Evolutionary conservation across 2,113 vertebrate genomes (phyloP).

Genomic region (Helogale parvula): DNA sequence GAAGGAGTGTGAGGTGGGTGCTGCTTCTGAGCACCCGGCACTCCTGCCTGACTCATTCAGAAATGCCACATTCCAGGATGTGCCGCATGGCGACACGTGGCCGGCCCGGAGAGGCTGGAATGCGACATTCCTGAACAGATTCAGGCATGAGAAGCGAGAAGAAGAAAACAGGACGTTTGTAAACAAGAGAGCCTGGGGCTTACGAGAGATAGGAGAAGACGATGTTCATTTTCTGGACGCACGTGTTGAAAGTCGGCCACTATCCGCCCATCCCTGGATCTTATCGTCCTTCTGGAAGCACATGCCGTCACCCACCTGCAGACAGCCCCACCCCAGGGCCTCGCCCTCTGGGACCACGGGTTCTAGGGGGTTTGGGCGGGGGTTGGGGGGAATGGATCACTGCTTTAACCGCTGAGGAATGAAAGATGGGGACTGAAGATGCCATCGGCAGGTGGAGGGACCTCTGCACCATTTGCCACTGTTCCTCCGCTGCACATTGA

Average conservation of each 20-base stretch:
- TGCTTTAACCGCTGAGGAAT: background rate
- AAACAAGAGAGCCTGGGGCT: conserved; percentile 26
- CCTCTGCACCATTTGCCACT: background rate
- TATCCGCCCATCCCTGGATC: background rate
- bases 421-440: background rate
- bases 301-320: fast-evolving
- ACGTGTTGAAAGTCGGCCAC: background rate
- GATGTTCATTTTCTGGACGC: background rate
- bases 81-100: background rate
- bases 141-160: conserved; percentile 48
- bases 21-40: background rate
- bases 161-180: background rate
- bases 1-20: background rate
- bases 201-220: background rate
- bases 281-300: background rate
- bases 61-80: background rate
- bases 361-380: background rate
- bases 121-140: conserved; percentile 60
- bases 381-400: background rate
- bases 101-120: conserved; percentile 5
- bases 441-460: background rate
- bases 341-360: fast-evolving
- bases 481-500: background rate
- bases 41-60: background rate
- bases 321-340: background rate